phyloP scores from a whole-genome alignment of 2,113 vertebrate genomes.

The Emberiza fucata region DNA sequence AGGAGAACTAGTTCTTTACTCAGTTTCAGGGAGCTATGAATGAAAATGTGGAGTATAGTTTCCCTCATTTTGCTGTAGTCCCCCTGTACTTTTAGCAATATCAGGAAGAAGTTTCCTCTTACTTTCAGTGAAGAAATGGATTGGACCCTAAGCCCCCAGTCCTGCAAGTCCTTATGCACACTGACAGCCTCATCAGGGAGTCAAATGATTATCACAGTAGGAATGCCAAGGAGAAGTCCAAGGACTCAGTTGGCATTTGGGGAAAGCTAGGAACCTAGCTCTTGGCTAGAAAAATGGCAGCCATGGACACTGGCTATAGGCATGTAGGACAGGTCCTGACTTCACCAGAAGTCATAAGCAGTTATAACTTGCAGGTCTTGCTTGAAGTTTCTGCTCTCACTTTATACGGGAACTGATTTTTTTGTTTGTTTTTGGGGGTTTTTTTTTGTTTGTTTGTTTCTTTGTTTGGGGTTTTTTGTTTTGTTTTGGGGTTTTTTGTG shows the following conservation, averaged over 20 bases:
- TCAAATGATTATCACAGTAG: neutral
- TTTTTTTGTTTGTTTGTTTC: no score
- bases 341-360: neutral
- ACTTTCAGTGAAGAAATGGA: neutral
- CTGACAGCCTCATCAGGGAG: neutral
- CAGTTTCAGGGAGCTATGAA: neutral
- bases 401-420: neutral
- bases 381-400: neutral
- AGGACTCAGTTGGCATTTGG: rapidly evolving
- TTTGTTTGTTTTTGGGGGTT: no score
- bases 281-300: neutral
- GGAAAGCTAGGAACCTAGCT: neutral
- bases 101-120: neutral
- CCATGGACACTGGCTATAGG: neutral
- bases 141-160: neutral
- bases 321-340: neutral
- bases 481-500: no score
- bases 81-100: neutral
- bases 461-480: no score
- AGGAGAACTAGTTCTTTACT: neutral
- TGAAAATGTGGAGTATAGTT: neutral
- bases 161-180: neutral
- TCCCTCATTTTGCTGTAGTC: neutral
- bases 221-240: neutral
- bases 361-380: neutral